Base-by-base conservation (phyloP, 2,888 invertebrate species). In the Drosophila incognita region DNA sequence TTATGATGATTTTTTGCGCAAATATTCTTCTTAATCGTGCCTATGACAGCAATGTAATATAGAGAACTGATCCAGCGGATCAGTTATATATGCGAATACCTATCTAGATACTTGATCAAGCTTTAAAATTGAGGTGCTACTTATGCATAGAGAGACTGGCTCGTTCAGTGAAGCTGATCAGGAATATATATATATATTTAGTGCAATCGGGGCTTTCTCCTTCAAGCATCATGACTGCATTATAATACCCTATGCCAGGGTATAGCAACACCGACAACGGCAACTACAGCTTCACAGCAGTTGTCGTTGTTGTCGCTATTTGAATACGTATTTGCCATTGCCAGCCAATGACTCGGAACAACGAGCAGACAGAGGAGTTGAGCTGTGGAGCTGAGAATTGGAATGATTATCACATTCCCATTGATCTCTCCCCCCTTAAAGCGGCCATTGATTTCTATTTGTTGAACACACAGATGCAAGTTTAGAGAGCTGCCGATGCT, bases 381-480 rank as follows among this genome's bases (percentile, higher is more conserved):
- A 51, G 61, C 66, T 38, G 27, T 33, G n/a, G 21, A 21, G 49
- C 40, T 27, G 49, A 76, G 76, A 64, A 81, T 81, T 72, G 73
- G 61, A 64, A 78, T 79, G 82, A 79, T 79, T 81, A 88, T 85
- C 66, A 82, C 74, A 79, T 88, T 69, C 76, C 72, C 80, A 77
- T 67, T 70, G 78, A 82, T 64, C 74, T 69, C 35, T 38, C 51
- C 68, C 36, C 53, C 46, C 11, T 33, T 59, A 48, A 82, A 74
- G 60, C 82, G 74, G 79, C 86, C 90, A 82, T 90, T 83, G 90
- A 87, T 87, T 84, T 84, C 88, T 84, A 84, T 84, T 84, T 84
- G 88, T 72, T 77, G 65, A 77, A 72, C 81, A 78, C 78, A 78
- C 78, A 81, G 78, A 78, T 78, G 82, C 73, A 81, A 42, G 51